Evolutionary conservation across 2,888 invertebrate species (phyloP).

Genomic region (Brachyopa scutellaris): DNA sequence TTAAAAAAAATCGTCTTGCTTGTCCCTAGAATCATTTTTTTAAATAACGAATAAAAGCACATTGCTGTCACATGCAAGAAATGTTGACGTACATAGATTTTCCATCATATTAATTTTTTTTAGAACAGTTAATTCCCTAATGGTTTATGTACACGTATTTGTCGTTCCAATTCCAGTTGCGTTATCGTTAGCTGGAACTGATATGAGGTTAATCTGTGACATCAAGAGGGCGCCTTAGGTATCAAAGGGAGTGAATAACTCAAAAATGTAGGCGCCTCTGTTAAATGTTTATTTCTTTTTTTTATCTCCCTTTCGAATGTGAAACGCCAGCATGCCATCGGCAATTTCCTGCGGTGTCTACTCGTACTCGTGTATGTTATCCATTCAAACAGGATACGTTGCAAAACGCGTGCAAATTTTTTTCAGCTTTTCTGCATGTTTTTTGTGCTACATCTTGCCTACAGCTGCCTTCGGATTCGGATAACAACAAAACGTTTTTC

Average conservation of each 20-base stretch:
- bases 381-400: slow-evolving; percentile 31
- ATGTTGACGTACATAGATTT: too few relatives aligned
- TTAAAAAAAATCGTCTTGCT: too few relatives aligned
- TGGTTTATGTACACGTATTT: too few relatives aligned
- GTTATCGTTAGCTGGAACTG: slow-evolving; percentile 15
- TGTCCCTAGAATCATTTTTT: too few relatives aligned
- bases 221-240: slow-evolving; percentile 18
- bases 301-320: neutral
- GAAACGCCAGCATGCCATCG: slow-evolving; percentile 26
- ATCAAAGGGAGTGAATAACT: neutral
- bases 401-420: slow-evolving; percentile 36
- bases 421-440: neutral
- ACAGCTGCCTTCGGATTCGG: slow-evolving; percentile 30
- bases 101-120: too few relatives aligned
- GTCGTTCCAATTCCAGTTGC: neutral
- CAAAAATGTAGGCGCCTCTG: neutral
- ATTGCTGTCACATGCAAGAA: too few relatives aligned
- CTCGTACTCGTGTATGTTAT: slow-evolving; percentile 25
- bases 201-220: slow-evolving; percentile 32
- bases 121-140: too few relatives aligned
- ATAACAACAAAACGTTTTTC: slow-evolving; percentile 42
- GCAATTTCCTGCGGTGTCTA: slow-evolving; percentile 40
- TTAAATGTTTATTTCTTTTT: slow-evolving; percentile 17
- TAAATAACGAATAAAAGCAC: too few relatives aligned
- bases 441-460: slow-evolving; percentile 14